phyloP scores from a whole-genome alignment of 2,113 vertebrate species.

The Sebastes schlegelii region DNA sequence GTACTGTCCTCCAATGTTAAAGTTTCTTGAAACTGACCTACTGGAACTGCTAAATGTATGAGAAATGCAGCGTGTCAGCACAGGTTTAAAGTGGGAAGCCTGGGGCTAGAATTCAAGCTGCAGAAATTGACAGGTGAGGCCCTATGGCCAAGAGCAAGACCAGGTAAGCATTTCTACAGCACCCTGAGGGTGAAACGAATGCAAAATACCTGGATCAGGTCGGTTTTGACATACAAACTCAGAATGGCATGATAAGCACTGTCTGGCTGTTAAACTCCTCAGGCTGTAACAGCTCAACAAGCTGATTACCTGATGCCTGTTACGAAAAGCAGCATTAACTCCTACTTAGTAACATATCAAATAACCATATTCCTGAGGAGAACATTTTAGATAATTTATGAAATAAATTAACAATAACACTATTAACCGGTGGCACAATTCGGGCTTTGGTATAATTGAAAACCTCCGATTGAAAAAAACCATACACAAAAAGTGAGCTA shows the following conservation, averaged over 20 bases:
- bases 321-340: constrained; percentile 1
- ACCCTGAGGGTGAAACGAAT: constrained; percentile 37
- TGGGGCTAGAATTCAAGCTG: constrained; percentile 36
- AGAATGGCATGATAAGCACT: not conserved
- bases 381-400: not conserved
- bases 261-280: constrained; percentile 3
- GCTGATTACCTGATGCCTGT: not conserved
- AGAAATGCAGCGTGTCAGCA: constrained; percentile 48
- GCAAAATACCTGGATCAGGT: constrained; percentile 12
- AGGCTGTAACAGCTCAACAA: not conserved
- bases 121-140: constrained; percentile 59
- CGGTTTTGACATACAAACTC: constrained; percentile 13
- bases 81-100: constrained; percentile 44
- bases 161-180: constrained; percentile 35
- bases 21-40: constrained; percentile 42
- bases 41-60: constrained; percentile 42
- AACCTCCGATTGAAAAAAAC: not conserved
- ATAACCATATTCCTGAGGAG: not conserved
- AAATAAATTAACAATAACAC: not conserved
- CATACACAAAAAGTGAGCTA: constrained; percentile 8
- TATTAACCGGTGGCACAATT: not conserved
- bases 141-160: constrained; percentile 44
- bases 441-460: not conserved
- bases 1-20: constrained; percentile 18
- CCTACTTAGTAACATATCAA: not conserved